Conservation (phyloP, 2,888 invertebrate species). For the Cyclophora punctaria region DNA sequence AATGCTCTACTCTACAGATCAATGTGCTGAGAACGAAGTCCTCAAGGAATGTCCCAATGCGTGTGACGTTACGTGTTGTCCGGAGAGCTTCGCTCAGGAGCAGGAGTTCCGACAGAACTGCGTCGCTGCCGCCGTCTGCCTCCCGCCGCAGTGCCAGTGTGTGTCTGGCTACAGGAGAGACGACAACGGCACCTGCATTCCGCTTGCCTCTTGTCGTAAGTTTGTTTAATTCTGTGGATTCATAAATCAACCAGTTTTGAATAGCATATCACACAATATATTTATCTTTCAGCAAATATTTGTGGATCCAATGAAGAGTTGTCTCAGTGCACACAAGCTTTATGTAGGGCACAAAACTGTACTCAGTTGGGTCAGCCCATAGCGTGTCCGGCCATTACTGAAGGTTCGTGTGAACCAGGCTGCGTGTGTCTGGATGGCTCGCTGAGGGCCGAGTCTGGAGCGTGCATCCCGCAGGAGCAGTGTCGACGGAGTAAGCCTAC, state of each 20-base stretch:
- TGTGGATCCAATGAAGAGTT: slow-evolving; percentile 23
- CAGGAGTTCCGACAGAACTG: no score
- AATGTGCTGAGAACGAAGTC: background rate
- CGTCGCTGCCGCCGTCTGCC: no score
- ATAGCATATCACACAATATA: no score
- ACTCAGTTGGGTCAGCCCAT: slow-evolving; percentile 15
- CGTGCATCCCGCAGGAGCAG: no score
- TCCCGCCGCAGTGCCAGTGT: slow-evolving; percentile 33
- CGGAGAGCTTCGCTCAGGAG: no score
- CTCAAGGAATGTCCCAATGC: background rate
- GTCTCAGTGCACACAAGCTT: slow-evolving; percentile 19
- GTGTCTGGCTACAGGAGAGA: slow-evolving; percentile 28
- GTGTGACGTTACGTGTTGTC: no score
- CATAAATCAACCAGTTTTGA: no score
- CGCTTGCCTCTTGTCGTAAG: slow-evolving; percentile 37
- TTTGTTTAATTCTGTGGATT: no score
- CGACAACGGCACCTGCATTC: slow-evolving; percentile 32
- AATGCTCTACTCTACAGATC: no score
- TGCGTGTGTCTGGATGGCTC: slow-evolving; percentile 19
- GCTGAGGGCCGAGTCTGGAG: no score
- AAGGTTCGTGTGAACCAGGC: slow-evolving; percentile 10
- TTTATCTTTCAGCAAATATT: slow-evolving; percentile 12
- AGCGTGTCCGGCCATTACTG: slow-evolving; percentile 9
- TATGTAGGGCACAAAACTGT: slow-evolving; percentile 24
- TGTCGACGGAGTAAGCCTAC: no score